Evolutionary conservation across 2,797 vertebrate species (phyloP).

Genomic region (Pseudomugil gertrudae): DNA sequence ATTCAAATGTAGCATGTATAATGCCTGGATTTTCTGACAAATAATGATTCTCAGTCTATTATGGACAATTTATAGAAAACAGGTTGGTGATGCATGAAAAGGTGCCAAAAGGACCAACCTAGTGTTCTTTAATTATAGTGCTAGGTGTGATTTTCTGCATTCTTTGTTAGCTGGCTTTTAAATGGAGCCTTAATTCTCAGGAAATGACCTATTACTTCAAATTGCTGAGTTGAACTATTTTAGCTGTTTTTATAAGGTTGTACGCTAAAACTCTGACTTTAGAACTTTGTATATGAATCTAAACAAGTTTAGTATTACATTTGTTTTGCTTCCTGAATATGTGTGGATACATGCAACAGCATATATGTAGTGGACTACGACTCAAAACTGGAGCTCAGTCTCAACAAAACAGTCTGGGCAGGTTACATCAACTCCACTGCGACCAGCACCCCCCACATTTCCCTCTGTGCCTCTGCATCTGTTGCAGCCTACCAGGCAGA

Average conservation of each 20-base stretch:
- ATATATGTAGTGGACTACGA: slow-evolving; percentile 10
- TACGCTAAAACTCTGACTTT: not conserved
- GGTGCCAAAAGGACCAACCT: slow-evolving; percentile 41
- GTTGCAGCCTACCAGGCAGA: slow-evolving; percentile 74
- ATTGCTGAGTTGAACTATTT: slow-evolving; percentile 20
- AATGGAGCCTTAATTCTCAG: slow-evolving; percentile 19
- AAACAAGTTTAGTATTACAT: not conserved
- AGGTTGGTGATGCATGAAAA: slow-evolving; percentile 37
- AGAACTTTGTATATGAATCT: slow-evolving; percentile 3
- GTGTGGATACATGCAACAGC: not conserved
- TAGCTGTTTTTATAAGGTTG: slow-evolving; percentile 23
- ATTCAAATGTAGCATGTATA: slow-evolving; percentile 58
- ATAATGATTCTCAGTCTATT: slow-evolving; percentile 48
- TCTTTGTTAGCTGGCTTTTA: slow-evolving; percentile 49
- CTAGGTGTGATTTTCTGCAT: slow-evolving; percentile 66
- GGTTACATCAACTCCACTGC: slow-evolving; percentile 36
- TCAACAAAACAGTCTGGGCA: slow-evolving; percentile 36
- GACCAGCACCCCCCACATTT: slow-evolving; percentile 29
- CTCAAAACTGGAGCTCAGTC: slow-evolving; percentile 35
- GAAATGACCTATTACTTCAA: slow-evolving; percentile 27
- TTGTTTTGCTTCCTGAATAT: not conserved
- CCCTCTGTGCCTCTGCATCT: slow-evolving; percentile 73
- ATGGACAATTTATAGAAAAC: slow-evolving; percentile 55
- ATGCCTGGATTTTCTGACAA: slow-evolving; percentile 38
- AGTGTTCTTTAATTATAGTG: slow-evolving; percentile 42